Base-by-base conservation (phyloP, 2,113 vertebrate species). In the Rhynchopsitta pachyrhyncha region DNA sequence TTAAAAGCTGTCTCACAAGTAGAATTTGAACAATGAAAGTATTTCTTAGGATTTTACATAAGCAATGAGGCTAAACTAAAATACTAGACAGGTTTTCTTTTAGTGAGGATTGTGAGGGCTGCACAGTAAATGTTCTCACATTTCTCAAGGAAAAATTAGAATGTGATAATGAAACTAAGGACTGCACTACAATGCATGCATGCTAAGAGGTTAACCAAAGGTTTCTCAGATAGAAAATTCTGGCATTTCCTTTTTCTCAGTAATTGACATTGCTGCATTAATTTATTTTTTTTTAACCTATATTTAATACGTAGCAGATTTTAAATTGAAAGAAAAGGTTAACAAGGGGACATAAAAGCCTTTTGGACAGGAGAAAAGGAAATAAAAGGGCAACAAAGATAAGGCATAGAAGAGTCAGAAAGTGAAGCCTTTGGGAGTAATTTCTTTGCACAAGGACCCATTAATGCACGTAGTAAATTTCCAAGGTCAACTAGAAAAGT, bases 401-500 rank as follows among this genome's bases (percentile, higher is more conserved):
- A 71, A 76, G 18, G 13, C 63, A 47, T 18, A 27, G 17, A 57
- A 91, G n/a, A 92, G 23, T 79, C 55, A 87, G 33, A 74, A 91
- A 49, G 24, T 82, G 68, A 96, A 86, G 17, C 11, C 6, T 88
- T 88, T 44, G 18, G 16, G 46, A 92, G 47, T 75, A 83, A 66
- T 82, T 93, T 91, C 67, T 92, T 94, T 86, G 42, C 44, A 89
- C 7, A 16, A 66, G 55, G 75, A 85, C 44, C 41, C 53, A 28
- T 92, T 94, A 93, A 94, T 29, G 20, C 39, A 46, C 62, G 23
- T 25, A 94, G 63, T 75, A 93, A 88, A 97, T 90, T 94, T 91
- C 47, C 86, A 94, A 88, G 87, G 90, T 95, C 90, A 95, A 62
- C 76, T 76, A 69, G 22, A 86, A 68, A 97, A 95, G 31, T 92